Evolutionary conservation across 1,140 invertebrate species (phyloP).

Genomic region (Drosophila quadrilineata): DNA sequence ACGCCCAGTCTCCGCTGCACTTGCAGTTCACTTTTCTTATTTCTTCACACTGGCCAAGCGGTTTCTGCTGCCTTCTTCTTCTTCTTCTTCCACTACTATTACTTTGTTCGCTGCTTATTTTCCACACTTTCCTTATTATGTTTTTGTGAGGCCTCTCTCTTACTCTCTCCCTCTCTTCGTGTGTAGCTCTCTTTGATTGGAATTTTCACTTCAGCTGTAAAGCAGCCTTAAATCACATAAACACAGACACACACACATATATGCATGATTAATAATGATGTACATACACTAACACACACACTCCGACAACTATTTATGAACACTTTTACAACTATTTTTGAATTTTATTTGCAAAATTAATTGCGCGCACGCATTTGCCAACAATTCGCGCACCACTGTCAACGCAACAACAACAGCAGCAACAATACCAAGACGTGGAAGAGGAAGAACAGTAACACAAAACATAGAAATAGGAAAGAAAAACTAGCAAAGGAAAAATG

Average conservation of each 20-base stretch:
- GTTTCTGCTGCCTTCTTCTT: slow-evolving; percentile 24
- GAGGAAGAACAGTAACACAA: slow-evolving; percentile 24
- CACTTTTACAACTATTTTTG: slow-evolving; percentile 60
- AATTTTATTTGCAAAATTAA: slow-evolving; percentile 53
- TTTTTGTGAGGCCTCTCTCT: slow-evolving; percentile 25
- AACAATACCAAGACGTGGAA: slow-evolving; percentile 20
- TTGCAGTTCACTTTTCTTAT: slow-evolving; percentile 66
- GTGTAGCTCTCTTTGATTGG: no score
- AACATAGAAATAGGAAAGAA: slow-evolving; percentile 31
- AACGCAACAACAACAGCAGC: slow-evolving; percentile 24
- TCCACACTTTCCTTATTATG: slow-evolving; percentile 50
- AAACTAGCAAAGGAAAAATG: slow-evolving; percentile 62
- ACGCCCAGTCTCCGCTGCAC: slow-evolving; percentile 67
- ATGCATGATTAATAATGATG: slow-evolving; percentile 34
- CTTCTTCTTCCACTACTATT: no score
- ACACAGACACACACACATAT: slow-evolving; percentile 43
- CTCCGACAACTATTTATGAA: slow-evolving; percentile 53
- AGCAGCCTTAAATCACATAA: slow-evolving; percentile 55
- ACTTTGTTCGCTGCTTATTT: no score
- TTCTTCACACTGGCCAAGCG: slow-evolving; percentile 40
- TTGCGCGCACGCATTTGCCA: slow-evolving; percentile 66
- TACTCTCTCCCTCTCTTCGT: slow-evolving; percentile 31
- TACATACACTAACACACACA: slow-evolving; percentile 9
- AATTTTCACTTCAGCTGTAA: slow-evolving; percentile 64
- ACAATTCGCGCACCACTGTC: slow-evolving; percentile 29